Evolutionary conservation across 2,113 vertebrate species (phyloP).

Genomic region (Sialia sialis): DNA sequence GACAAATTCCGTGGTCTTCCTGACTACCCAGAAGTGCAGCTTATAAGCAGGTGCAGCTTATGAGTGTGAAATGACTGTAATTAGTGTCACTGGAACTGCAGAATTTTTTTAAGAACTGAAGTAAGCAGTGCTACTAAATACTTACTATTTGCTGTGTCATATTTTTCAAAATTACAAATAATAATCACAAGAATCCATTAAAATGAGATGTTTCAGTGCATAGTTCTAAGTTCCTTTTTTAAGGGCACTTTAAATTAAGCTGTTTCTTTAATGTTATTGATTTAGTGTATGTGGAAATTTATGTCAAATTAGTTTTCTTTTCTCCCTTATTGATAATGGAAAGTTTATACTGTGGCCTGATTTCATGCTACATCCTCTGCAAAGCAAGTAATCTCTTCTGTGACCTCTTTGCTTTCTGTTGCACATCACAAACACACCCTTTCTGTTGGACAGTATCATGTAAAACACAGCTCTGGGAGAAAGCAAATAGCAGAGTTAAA

Average conservation of each 20-base stretch:
- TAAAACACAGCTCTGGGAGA: not conserved
- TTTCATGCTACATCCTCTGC: not conserved
- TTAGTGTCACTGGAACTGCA: not conserved
- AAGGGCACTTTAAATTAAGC: not conserved
- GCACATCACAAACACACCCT: not conserved
- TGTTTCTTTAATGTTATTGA: not conserved
- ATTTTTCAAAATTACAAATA: not conserved
- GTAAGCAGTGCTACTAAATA: not conserved
- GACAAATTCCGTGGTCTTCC: too few relatives aligned
- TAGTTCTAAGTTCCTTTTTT: not conserved
- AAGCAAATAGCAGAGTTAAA: not conserved
- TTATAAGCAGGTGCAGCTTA: too few relatives aligned
- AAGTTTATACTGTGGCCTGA: not conserved
- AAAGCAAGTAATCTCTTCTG: not conserved
- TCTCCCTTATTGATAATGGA: not conserved
- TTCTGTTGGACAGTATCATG: not conserved
- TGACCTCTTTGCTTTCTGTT: not conserved
- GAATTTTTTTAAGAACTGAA: not conserved
- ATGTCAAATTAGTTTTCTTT: not conserved
- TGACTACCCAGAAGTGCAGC: too few relatives aligned
- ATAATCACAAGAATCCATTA: not conserved
- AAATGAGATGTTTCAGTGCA: not conserved
- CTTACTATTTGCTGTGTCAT: not conserved
- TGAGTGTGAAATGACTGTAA: too few relatives aligned
- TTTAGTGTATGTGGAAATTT: not conserved